A percentile compares a stretch with the other conserved stretches of the same genome.
phyloP scores from a whole-genome alignment of 2,113 vertebrate genomes.

The Tragelaphus scriptus region DNA sequence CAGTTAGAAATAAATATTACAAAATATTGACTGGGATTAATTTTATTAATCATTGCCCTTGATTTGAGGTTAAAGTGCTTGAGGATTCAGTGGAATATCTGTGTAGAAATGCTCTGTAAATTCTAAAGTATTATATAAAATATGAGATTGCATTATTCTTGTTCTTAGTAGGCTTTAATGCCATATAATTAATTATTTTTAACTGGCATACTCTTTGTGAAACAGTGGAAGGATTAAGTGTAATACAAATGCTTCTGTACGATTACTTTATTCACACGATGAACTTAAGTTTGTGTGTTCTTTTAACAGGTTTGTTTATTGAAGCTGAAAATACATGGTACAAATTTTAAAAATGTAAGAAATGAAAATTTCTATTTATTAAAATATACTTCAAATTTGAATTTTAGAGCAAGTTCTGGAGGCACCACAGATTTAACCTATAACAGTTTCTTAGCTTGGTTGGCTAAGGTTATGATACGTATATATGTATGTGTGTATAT shows the following conservation, averaged over 20 bases:
- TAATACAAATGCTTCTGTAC: not conserved
- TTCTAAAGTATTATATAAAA: not conserved
- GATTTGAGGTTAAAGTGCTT: not conserved
- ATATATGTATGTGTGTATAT: not conserved
- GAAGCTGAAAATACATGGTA: slow-evolving; percentile 17
- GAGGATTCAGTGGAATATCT: not conserved
- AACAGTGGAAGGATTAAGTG: not conserved
- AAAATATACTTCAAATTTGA: not conserved
- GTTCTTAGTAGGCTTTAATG: not conserved
- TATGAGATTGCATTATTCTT: not conserved
- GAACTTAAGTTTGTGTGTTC: not conserved
- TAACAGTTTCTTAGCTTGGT: not conserved
- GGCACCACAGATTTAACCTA: not conserved
- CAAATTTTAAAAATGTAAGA: not conserved
- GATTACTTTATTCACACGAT: not conserved
- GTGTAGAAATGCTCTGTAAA: not conserved
- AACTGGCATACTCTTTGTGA: not conserved
- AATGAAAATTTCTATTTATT: not conserved
- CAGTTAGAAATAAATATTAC: not conserved
- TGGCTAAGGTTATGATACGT: not conserved
- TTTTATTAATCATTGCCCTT: not conserved
- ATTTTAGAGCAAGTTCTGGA: not conserved
- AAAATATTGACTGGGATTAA: not conserved
- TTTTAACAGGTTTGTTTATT: not conserved
- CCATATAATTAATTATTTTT: not conserved